Conservation (phyloP, 2,113 vertebrate genomes). For the Myiozetetes cayanensis region DNA sequence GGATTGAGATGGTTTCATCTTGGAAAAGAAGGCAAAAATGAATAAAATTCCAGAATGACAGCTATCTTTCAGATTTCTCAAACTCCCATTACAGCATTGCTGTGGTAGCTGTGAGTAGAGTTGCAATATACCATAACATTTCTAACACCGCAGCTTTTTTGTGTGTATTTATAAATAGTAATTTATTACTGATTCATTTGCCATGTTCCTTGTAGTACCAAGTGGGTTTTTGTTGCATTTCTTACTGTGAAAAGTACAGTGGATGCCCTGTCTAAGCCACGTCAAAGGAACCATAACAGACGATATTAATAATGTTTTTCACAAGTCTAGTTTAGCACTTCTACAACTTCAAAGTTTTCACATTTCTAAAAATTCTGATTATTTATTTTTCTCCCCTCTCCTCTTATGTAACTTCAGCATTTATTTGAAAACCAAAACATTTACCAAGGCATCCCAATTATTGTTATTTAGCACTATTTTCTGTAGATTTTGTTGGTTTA, state of each 20-base stretch:
- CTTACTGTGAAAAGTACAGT: not conserved
- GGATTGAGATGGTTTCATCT: not conserved
- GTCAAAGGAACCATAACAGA: not conserved
- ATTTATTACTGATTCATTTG: not conserved
- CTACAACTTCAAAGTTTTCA: not conserved
- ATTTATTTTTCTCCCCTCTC: not conserved
- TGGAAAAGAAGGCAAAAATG: not conserved
- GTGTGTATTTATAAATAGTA: not conserved
- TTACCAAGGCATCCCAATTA: not conserved
- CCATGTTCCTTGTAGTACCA: not conserved
- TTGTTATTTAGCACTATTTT: not conserved
- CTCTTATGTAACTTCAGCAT: not conserved
- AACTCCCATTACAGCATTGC: not conserved
- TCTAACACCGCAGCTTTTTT: not conserved
- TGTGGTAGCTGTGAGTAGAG: not conserved
- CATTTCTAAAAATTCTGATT: not conserved
- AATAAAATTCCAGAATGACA: not conserved
- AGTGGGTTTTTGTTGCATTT: not conserved
- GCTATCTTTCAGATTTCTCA: not conserved
- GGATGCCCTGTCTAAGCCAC: not conserved
- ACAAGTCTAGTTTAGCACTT: not conserved
- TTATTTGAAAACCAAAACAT: not conserved
- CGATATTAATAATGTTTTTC: not conserved
- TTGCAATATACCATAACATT: not conserved
- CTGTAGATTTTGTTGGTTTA: not conserved